Base-by-base conservation (phyloP, 2,797 vertebrate genomes). In the Nyctibius grandis region DNA sequence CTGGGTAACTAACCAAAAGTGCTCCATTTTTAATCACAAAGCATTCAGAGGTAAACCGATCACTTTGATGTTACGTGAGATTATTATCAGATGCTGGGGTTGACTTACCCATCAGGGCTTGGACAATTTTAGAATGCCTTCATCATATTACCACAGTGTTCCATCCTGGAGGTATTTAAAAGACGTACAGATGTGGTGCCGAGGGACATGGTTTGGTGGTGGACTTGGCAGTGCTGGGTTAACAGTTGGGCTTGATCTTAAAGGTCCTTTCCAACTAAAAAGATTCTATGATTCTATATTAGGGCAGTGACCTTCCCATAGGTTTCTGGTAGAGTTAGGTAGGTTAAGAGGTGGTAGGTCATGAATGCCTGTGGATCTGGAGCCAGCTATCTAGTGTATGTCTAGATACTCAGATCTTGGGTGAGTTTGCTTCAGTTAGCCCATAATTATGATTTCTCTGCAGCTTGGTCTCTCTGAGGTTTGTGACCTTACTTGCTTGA, bases 301-400 rank as follows among this genome's bases (percentile, higher is more conserved):
- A 61, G 31, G 34, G 9, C 26, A 44, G 0, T 60, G 74, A 85
- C 6, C n/a, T 89, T 75, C 67, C 48, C 31, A 2, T 6, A 44
- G 22, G 6, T 33, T 91, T 75, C 57, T 81, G 10, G 59, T 48
- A 59, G 23, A 47, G 40, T 1, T 50, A 51, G 16, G 36, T 12
- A 4, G 53, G 28, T n/a, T 33, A 12, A 45, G 2, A 72, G 36
- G 31, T 26, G 38, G 11, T 11, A 40, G 3, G 4, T 28, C 54
- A 25, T 57, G 31, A 86, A 73, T 13, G 20, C 18, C 28, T 36
- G 1, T 51, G 48, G 15, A 13, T 33, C 17, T 72, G 54, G 56
- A 68, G 2, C 15, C 25, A 29, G 18, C 4, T 23, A 2, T 1
- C 34, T 13, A 0, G 38, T 13, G 23, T 5, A 23, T 2, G 2